phyloP scores from a whole-genome alignment of 2,113 vertebrate genomes.

The Mixornis gularis region DNA sequence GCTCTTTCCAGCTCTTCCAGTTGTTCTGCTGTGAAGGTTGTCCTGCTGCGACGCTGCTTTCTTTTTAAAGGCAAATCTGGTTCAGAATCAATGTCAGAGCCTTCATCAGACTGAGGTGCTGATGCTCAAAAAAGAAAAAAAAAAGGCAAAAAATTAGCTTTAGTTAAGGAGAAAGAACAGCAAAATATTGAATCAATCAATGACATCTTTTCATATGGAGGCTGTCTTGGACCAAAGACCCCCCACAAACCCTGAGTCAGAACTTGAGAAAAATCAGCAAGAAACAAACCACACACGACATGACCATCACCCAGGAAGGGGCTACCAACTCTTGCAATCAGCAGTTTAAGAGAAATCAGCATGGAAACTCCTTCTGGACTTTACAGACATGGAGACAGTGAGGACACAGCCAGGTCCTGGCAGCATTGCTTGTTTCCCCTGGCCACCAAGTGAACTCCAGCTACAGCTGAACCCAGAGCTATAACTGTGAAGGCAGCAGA shows the following conservation, averaged over 20 bases:
- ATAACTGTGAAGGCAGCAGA: neutral
- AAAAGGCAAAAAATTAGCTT: neutral
- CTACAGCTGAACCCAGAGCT: neutral
- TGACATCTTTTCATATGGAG: neutral
- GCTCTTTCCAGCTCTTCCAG: slow-evolving; percentile 95
- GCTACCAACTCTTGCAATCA: neutral
- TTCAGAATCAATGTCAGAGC: slow-evolving; percentile 96
- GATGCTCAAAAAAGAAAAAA: slow-evolving; percentile 40
- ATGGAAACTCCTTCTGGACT: neutral
- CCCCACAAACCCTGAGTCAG: rapidly evolving
- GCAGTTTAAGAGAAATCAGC: neutral
- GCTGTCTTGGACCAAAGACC: neutral
- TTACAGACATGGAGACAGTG: rapidly evolving
- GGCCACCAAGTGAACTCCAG: neutral
- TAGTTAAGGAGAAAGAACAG: neutral
- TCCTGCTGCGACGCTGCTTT: slow-evolving; percentile 94
- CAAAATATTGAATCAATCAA: neutral
- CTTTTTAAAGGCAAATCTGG: slow-evolving; percentile 94
- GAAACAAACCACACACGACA: neutral
- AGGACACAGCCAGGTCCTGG: neutral
- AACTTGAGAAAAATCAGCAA: neutral
- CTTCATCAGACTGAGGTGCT: slow-evolving; percentile 94
- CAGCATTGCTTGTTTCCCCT: neutral
- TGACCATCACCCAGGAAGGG: neutral
- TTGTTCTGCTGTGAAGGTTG: slow-evolving; percentile 95